A percentile compares a stretch with the other conserved stretches of the same genome.
These are phyloP conservation scores for Apodemus sylvaticus DNA, from an alignment of 2,113 vertebrate species.

Conservation along the genomic window DNA sequence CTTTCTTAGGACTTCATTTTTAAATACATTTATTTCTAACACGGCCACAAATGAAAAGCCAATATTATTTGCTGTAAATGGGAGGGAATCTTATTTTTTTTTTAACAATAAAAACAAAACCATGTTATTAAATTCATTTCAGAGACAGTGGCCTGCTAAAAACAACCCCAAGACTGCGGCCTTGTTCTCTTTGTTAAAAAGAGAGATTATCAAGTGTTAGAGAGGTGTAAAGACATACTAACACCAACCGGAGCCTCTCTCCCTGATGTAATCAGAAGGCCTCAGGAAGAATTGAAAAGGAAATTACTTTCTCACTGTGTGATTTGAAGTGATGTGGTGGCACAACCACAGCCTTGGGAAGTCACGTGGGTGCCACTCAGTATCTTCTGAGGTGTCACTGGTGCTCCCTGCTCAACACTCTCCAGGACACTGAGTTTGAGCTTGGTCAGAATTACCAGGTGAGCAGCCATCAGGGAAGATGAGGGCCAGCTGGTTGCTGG, in stretches of 20 bases:
- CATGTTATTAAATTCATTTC: conserved; percentile 58
- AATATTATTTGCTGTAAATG: conserved; percentile 48
- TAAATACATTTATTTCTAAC: conserved; percentile 58
- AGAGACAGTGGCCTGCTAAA: conserved; percentile 50
- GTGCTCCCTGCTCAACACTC: background rate
- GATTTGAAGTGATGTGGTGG: conserved; percentile 69
- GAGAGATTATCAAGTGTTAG: conserved; percentile 79
- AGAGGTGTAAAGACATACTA: conserved; percentile 78
- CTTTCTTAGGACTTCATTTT: conserved; percentile 56
- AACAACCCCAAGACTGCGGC: conserved; percentile 53
- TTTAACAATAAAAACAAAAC: conserved; percentile 56
- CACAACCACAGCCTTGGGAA: background rate
- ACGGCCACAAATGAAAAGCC: conserved; percentile 53
- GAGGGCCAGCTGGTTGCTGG: background rate
- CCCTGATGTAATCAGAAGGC: conserved; percentile 79
- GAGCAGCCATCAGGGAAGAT: background rate
- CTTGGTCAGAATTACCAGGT: conserved; percentile 1
- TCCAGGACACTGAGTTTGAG: conserved; percentile 14
- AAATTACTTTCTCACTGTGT: conserved; percentile 81
- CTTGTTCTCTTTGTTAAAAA: conserved; percentile 79
- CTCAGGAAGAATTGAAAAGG: conserved; percentile 80
- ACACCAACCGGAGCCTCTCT: conserved; percentile 75
- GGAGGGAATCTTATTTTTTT: conserved; percentile 42
- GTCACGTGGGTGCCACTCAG: conserved; percentile 23
- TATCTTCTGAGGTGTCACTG: background rate